phyloP scores from a whole-genome alignment of 2,888 invertebrate species.

The Drosophila rellima region DNA sequence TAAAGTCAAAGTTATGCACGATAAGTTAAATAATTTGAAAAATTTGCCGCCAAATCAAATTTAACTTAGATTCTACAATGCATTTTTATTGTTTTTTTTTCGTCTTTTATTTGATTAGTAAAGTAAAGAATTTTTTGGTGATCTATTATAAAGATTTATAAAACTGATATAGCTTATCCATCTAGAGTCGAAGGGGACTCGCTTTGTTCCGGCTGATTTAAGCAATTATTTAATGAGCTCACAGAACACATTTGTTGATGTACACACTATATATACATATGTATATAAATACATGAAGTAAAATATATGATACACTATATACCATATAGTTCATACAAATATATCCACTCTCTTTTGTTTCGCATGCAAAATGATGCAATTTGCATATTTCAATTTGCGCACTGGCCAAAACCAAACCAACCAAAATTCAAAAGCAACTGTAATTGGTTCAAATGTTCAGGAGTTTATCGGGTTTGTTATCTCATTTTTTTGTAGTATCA shows the following conservation, averaged over 20 bases:
- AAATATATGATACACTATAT: constrained; percentile 6
- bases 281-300: constrained; percentile 3
- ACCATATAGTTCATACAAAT: constrained; percentile 10
- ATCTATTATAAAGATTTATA: not conserved
- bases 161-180: constrained; percentile 4
- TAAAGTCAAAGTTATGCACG: too few species aligned
- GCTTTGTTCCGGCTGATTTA: constrained; percentile 39
- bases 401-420: constrained; percentile 15
- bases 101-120: not conserved
- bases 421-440: constrained; percentile 1
- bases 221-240: constrained; percentile 51
- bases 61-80: not conserved
- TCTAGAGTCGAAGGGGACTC: constrained; percentile 6
- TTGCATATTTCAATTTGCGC: constrained; percentile 27
- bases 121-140: not conserved
- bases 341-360: constrained; percentile 23
- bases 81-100: not conserved
- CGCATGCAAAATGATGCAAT: constrained; percentile 38
- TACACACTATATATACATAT: not conserved
- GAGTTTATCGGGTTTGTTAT: constrained; percentile 13
- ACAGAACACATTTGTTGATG: constrained; percentile 23
- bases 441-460: constrained; percentile 9
- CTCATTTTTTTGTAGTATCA: constrained; percentile 3
- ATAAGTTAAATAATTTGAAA: too few species aligned
- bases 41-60: too few species aligned